Evolutionary conservation across 2,797 vertebrate genomes (phyloP), one percentile per base, ranked within the genome.

Genomic region (Siniperca undulata): DNA sequence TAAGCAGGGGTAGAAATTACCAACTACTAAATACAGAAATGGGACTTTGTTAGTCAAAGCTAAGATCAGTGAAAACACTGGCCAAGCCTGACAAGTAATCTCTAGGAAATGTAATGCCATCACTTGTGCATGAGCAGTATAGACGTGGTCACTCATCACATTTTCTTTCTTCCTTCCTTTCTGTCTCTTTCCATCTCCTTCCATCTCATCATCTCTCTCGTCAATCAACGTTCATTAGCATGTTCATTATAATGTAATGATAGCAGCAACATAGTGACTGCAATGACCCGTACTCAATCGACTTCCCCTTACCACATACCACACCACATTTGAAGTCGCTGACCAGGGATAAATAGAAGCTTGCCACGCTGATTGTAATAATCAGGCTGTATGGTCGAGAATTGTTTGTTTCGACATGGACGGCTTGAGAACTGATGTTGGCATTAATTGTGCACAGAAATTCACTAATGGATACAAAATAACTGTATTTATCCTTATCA

Each of bases 241-340:
- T 91, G 86, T 75, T 91, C 89, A 92, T 88, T 87, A 81, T 88
- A 80, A 62, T 85, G 81, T 88, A 83, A 89, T 84, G 86, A 89
- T 64, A 88, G 62, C 76, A 53, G 84, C 65, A 79, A 67, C 77
- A 78, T 20, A 55, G 70, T 55, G 76, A 77, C 78, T 71, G 73
- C 84, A 83, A 50, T 85, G 89, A 86, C 85, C 86, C 61, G 14
- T 58, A 73, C 60, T 79, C 81, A 77, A 91, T 81, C 14, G 56
- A 83, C 82, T 77, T 61, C 68, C 36, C 53, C 73, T 71, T 30
- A 27, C 2, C 27, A 27, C 27, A 27, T 27, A 27, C 27, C 27
- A 27, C 17, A 64, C 48, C 83, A 74, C 76, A 87, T 76, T 80
- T 87, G 64, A 85, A 85, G 56, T 74, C 48, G 17, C 55, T 87